Percentiles rank a stretch among this genome's conserved stretches.
Evolutionary conservation across 2,797 vertebrate genomes (phyloP).

Genomic region (Ibycter americanus): DNA sequence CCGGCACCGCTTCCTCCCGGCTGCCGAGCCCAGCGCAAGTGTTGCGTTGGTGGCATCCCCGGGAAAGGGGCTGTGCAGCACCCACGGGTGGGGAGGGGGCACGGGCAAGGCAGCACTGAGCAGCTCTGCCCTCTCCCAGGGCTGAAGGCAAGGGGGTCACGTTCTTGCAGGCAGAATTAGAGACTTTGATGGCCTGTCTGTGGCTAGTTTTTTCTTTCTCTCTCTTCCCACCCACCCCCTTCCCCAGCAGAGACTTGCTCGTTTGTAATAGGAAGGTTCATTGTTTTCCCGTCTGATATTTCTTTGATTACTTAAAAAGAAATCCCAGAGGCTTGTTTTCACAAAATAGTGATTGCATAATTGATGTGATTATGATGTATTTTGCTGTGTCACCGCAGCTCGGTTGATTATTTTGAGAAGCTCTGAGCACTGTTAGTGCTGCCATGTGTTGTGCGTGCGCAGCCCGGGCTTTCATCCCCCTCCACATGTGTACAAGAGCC

Average conservation of each 20-base stretch:
- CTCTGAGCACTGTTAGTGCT: conserved; percentile 8
- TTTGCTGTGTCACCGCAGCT: conserved; percentile 52
- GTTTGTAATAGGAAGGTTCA: conserved; percentile 28
- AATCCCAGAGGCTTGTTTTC: conserved; percentile 65
- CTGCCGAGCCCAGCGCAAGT: background rate
- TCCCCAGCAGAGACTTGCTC: background rate
- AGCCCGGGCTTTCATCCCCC: background rate
- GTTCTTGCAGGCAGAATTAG: background rate
- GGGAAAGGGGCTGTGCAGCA: background rate
- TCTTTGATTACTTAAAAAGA: conserved; percentile 65
- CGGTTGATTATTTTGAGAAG: conserved; percentile 46
- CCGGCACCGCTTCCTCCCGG: background rate
- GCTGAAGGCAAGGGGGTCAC: background rate
- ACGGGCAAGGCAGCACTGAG: background rate
- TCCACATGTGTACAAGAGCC: background rate
- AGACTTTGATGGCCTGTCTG: background rate
- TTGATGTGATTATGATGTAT: conserved; percentile 58
- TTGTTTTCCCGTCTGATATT: conserved; percentile 47
- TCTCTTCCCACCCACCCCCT: rapidly evolving
- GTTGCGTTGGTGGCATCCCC: background rate
- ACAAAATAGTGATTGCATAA: conserved; percentile 57
- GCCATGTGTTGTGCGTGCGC: background rate
- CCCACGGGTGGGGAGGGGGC: background rate
- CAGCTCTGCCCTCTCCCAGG: background rate
- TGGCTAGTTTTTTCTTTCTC: background rate